phyloP scores from a whole-genome alignment of 2,797 vertebrate species.

The Rhynchotus rufescens region DNA sequence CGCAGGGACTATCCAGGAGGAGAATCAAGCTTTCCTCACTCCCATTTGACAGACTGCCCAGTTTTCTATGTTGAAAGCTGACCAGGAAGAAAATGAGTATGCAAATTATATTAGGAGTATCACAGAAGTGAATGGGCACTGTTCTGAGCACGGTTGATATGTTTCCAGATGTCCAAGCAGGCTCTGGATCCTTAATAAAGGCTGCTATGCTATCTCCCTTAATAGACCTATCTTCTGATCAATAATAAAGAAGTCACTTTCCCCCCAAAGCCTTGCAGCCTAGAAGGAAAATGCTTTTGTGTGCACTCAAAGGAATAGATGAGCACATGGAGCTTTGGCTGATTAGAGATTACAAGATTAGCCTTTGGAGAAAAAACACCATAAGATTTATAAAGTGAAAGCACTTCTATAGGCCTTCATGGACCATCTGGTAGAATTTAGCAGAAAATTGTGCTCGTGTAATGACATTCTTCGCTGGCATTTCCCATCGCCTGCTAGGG shows the following conservation, averaged over 20 bases:
- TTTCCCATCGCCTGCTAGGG: conserved; percentile 10
- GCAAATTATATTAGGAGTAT: not conserved
- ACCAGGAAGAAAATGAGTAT: not conserved
- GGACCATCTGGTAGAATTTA: conserved; percentile 29
- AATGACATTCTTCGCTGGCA: conserved; percentile 15
- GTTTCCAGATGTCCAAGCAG: not conserved
- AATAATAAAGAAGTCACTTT: conserved; percentile 24
- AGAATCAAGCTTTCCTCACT: not conserved
- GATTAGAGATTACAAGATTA: conserved; percentile 43
- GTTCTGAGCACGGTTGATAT: not conserved
- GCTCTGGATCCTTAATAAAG: not conserved
- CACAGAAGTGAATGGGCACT: not conserved
- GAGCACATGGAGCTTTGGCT: conserved; percentile 27
- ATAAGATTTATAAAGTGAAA: conserved; percentile 42
- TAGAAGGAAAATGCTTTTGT: conserved; percentile 15
- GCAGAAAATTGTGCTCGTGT: conserved; percentile 34
- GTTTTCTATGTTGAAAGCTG: not conserved
- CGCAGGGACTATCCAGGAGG: not conserved
- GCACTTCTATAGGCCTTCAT: conserved; percentile 28
- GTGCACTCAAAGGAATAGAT: conserved; percentile 35
- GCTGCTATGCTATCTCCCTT: not conserved
- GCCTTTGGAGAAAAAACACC: conserved; percentile 14
- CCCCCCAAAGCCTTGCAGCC: not conserved
- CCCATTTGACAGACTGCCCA: not conserved
- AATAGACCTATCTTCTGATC: conserved; percentile 38